Evolutionary conservation across 2,113 vertebrate species (phyloP).

Genomic region (Catagonus wagneri): DNA sequence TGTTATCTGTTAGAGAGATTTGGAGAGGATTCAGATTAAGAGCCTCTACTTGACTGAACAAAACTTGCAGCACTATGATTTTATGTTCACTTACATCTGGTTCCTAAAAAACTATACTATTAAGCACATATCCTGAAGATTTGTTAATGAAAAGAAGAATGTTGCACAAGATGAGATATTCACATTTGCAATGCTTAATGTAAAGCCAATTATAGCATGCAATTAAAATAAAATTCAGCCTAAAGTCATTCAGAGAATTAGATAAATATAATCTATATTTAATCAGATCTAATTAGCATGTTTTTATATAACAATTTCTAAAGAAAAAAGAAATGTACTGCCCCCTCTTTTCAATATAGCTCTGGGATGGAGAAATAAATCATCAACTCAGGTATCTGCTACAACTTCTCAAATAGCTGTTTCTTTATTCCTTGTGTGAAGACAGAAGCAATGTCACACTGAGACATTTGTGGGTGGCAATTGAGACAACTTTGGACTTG

Average conservation of each 20-base stretch:
- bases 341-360: background rate
- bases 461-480: background rate
- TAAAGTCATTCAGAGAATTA: constrained; percentile 63
- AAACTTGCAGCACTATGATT: background rate
- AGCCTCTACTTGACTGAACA: background rate
- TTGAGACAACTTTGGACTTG: background rate
- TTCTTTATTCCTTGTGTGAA: background rate
- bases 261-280: constrained; percentile 65
- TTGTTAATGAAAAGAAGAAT: background rate
- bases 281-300: constrained; percentile 43
- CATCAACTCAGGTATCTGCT: background rate
- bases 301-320: constrained; percentile 29
- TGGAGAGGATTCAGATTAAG: background rate
- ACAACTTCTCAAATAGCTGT: background rate
- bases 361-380: background rate
- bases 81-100: background rate
- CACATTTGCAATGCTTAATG: background rate
- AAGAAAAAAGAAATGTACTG: background rate
- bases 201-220: constrained; percentile 22
- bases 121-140: background rate
- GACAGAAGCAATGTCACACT: background rate
- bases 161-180: background rate
- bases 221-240: constrained; percentile 64
- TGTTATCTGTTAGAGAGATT: background rate
- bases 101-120: background rate